These are phyloP conservation scores for Trimorus sp. DNA, from an alignment of 2,888 invertebrate genomes.

Conservation along the genomic window DNA sequence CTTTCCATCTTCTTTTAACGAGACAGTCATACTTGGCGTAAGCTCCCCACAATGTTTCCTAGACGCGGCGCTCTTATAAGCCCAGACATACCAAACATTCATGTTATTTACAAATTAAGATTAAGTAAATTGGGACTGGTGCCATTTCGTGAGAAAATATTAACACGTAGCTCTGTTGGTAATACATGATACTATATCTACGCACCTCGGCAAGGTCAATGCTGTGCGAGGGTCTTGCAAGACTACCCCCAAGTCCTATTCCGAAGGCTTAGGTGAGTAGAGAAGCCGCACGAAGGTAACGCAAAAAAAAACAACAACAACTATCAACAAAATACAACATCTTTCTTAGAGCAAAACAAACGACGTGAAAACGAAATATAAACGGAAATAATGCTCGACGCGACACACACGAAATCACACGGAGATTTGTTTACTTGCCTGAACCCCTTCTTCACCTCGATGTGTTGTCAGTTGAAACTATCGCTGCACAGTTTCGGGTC, in stretches of 20 bases:
- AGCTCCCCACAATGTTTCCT: neutral
- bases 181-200: slow-evolving; percentile 82
- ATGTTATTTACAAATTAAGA: slow-evolving; percentile 71
- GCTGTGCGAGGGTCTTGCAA: slow-evolving; percentile 82
- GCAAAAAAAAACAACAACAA: slow-evolving; percentile 75
- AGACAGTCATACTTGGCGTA: slow-evolving; percentile 29
- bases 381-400: too few species aligned
- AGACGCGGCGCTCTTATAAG: slow-evolving; percentile 35
- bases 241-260: slow-evolving; percentile 81
- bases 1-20: slow-evolving; percentile 7
- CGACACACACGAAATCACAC: too few species aligned
- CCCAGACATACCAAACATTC: slow-evolving; percentile 52
- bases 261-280: slow-evolving; percentile 81
- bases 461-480: too few species aligned
- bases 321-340: slow-evolving; percentile 67
- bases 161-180: slow-evolving; percentile 82
- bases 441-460: too few species aligned
- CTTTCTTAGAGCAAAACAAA: slow-evolving; percentile 48
- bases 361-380: neutral
- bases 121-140: slow-evolving; percentile 80
- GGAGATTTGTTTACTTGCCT: too few species aligned
- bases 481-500: too few species aligned
- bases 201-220: slow-evolving; percentile 82
- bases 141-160: slow-evolving; percentile 82
- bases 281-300: slow-evolving; percentile 81